A percentile compares a stretch with the other conserved stretches of the same genome.
Conservation (phyloP, 2,113 vertebrate species). For the Mus musculus region DNA sequence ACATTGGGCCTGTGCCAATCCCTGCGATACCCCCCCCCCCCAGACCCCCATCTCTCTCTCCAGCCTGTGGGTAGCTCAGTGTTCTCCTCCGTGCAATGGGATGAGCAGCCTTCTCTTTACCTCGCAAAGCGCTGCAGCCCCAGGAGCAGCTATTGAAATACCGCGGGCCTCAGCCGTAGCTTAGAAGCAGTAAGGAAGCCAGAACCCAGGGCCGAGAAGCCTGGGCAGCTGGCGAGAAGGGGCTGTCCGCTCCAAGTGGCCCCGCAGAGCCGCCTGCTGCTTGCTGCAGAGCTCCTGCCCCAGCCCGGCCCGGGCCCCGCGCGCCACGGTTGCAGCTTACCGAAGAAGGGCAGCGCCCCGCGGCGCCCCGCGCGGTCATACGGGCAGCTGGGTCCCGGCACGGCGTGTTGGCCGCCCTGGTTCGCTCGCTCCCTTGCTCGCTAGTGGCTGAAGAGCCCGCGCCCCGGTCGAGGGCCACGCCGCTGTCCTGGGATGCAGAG, state of each 20-base stretch:
- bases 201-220: background rate
- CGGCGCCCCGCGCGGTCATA: slow-evolving; percentile 67
- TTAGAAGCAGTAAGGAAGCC: background rate
- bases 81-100: slow-evolving; percentile 46
- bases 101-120: background rate
- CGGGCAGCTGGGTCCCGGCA: slow-evolving; percentile 71
- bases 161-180: background rate
- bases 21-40: background rate
- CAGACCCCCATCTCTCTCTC: background rate
- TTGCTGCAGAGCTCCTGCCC: background rate
- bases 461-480: slow-evolving; percentile 62
- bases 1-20: background rate
- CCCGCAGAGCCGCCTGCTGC: background rate
- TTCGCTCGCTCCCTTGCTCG: slow-evolving; percentile 55
- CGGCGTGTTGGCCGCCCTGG: slow-evolving; percentile 65
- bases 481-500: slow-evolving; percentile 36
- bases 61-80: slow-evolving; percentile 28
- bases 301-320: background rate
- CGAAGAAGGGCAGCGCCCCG: slow-evolving; percentile 80
- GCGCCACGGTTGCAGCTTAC: slow-evolving; percentile 64
- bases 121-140: background rate
- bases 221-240: background rate
- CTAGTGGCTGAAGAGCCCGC: slow-evolving; percentile 61
- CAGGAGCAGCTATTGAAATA: background rate
- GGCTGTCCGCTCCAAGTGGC: background rate